Base-by-base conservation (phyloP, 2,888 invertebrate genomes). In the Hydraecia micacea region DNA sequence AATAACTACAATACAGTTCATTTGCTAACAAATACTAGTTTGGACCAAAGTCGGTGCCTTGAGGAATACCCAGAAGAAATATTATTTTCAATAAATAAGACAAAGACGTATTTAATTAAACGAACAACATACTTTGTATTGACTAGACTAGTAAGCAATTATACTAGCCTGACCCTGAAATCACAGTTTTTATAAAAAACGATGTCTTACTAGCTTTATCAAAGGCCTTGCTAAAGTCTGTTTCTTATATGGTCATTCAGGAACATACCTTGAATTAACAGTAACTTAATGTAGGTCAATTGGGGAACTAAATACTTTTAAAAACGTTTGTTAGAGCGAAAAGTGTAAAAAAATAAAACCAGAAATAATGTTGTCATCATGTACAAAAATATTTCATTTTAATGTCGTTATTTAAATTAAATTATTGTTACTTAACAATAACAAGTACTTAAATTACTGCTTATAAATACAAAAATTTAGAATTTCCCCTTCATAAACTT, bases 361-460 rank as follows among this genome's bases (percentile, higher is more conserved):
- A 89, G 71, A 87, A 68, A 2, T 42, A 42, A 67, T 84, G 73
- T 89, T 91, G 90, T 92, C 91, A 88, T 93, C 93, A 94, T 94
- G 92, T 95, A 95, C 93, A 95, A 96, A 96, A 96, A 96, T 95
- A 96, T 94, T 95, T 95, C 91, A 90, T 94, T 96, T 95, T 95
- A 93, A 92, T 95, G 93, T 93, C 93, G 92, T 93, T 94, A 92
- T 90, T 88, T 94, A 94, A 93, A 93, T 93, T 93, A 95, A 92
- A 91, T 92, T 92, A 93, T 90, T 91, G 92, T 93, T 93, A 93
- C 92, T 90, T 93, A 94, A 92, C 90, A 93, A 93, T 93, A 94
- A 95, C 94, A 94, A 93, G 84, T 91, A 87, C 90, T 90, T 92
- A 91, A 83, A 86, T 86, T 88, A 88, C 82, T 78, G 72, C 89